These are phyloP conservation scores for Danionella dracula DNA, from an alignment of 2,797 vertebrate species.

Conservation along the genomic window DNA sequence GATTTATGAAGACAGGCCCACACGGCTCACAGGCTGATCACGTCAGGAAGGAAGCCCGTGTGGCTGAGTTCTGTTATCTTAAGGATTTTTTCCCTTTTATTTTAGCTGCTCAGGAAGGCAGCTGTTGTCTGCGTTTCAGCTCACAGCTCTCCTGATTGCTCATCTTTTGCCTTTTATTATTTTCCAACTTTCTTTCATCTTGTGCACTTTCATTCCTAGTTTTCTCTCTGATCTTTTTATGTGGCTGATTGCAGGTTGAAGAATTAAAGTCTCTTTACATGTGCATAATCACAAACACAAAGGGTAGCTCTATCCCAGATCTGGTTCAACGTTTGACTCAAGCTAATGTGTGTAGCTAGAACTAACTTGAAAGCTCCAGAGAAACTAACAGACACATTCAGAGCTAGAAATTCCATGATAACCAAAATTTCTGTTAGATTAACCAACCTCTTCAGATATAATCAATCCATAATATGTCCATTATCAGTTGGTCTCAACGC, in stretches of 20 bases:
- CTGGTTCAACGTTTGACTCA: constrained; percentile 53
- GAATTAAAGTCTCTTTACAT: constrained; percentile 18
- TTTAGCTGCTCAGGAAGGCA: constrained; percentile 83
- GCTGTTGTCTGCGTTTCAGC: constrained; percentile 80
- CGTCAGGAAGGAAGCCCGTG: constrained; percentile 80
- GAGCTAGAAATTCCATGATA: constrained; percentile 21
- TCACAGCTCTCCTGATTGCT: constrained; percentile 71
- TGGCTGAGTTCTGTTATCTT: constrained; percentile 78
- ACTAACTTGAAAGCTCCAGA: constrained; percentile 64
- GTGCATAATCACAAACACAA: constrained; percentile 31
- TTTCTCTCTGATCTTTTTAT: constrained; percentile 22
- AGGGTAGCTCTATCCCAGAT: constrained; percentile 49
- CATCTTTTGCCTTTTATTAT: constrained; percentile 60
- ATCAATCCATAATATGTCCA: too few relatives aligned
- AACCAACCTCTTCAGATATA: background rate
- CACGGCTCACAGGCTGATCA: constrained; percentile 72
- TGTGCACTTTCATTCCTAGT: constrained; percentile 31
- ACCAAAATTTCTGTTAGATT: background rate
- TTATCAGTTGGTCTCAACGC: too few relatives aligned
- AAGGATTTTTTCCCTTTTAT: constrained; percentile 76
- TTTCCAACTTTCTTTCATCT: constrained; percentile 67
- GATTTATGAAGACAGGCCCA: constrained; percentile 65
- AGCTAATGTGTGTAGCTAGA: constrained; percentile 53
- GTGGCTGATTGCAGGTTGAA: background rate
- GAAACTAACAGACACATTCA: constrained; percentile 55